Percentiles rank a stretch among this genome's conserved stretches.
phyloP scores from a whole-genome alignment of 2,888 invertebrate species.

The Acleris emargana region DNA sequence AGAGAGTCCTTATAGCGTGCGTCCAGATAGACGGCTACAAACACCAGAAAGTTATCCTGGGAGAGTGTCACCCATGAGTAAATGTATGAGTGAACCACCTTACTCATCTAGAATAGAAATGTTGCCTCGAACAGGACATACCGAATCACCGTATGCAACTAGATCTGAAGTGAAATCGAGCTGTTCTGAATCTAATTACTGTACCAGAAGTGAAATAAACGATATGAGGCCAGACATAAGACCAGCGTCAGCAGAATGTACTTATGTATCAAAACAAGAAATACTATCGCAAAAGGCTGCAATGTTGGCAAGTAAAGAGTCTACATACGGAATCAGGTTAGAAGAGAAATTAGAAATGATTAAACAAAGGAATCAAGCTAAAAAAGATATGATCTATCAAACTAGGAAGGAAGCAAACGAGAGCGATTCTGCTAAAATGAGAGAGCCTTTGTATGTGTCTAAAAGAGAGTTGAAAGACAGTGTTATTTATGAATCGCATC shows the following conservation, averaged over 20 bases:
- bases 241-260: slow-evolving; percentile 76
- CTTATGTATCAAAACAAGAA: slow-evolving; percentile 80
- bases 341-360: slow-evolving; percentile 81
- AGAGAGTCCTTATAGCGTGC: slow-evolving; percentile 69
- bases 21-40: slow-evolving; percentile 72
- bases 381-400: slow-evolving; percentile 81
- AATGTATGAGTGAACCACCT: slow-evolving; percentile 79
- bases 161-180: slow-evolving; percentile 73
- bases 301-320: slow-evolving; percentile 73
- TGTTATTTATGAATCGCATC: slow-evolving; percentile 80
- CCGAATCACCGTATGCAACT: slow-evolving; percentile 70
- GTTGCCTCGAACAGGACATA: slow-evolving; percentile 68
- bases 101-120: slow-evolving; percentile 75
- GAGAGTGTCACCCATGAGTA: slow-evolving; percentile 71
- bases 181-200: slow-evolving; percentile 72
- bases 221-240: slow-evolving; percentile 63
- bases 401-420: slow-evolving; percentile 78
- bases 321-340: slow-evolving; percentile 63
- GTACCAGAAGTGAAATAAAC: slow-evolving; percentile 58
- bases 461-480: slow-evolving; percentile 79
- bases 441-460: slow-evolving; percentile 79
- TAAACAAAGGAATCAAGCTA: slow-evolving; percentile 80
- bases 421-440: slow-evolving; percentile 70
- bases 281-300: slow-evolving; percentile 80
- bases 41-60: slow-evolving; percentile 71